Conservation (phyloP, 2,888 invertebrate species). For the Pegoplata infirma region DNA sequence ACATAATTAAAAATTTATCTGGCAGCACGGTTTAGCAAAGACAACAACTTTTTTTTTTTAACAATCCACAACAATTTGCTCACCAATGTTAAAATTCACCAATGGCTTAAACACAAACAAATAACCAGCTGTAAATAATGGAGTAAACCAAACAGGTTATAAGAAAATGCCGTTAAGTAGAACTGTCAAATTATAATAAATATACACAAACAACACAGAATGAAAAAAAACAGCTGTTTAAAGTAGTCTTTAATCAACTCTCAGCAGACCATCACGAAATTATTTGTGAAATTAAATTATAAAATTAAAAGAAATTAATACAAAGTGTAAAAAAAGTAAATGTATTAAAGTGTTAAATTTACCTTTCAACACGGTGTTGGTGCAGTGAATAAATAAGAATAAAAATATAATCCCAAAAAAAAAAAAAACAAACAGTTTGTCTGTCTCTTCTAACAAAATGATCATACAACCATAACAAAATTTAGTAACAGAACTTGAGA, state of each 20-base stretch:
- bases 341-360: too few relatives aligned
- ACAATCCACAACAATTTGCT: neutral
- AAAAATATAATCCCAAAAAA: too few relatives aligned
- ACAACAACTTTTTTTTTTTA: too few relatives aligned
- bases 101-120: neutral
- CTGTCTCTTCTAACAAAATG: neutral
- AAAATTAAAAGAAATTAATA: too few relatives aligned
- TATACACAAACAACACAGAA: too few relatives aligned
- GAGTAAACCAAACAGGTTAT: slow-evolving; percentile 30
- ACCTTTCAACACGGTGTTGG: neutral
- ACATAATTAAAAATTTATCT: too few relatives aligned
- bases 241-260: slow-evolving; percentile 24
- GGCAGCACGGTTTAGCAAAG: too few relatives aligned
- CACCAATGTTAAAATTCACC: neutral
- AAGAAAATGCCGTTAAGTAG: slow-evolving; percentile 43
- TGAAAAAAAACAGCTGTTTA: slow-evolving; percentile 54
- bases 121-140: slow-evolving; percentile 6
- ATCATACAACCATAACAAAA: neutral
- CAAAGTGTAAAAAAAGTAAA: too few relatives aligned
- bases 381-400: neutral
- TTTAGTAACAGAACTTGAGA: too few relatives aligned
- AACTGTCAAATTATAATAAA: slow-evolving; percentile 30
- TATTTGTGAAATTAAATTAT: neutral
- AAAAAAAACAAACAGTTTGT: too few relatives aligned
- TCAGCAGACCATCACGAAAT: neutral